Evolutionary conservation across 2,797 vertebrate species (phyloP).

Genomic region (Etheostoma nigrum): DNA sequence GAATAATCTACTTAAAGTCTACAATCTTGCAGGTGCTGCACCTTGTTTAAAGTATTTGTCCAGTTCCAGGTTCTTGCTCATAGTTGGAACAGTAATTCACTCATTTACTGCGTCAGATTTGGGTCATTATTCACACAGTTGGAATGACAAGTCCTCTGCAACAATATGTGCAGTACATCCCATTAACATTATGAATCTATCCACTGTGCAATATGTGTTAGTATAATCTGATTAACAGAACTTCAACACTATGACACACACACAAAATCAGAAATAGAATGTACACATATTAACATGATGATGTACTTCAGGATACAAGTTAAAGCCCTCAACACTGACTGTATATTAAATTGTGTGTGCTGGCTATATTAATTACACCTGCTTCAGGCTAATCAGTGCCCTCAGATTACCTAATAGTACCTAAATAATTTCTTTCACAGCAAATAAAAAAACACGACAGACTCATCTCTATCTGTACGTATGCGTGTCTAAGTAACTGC

Average conservation of each 20-base stretch:
- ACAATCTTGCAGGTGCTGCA: slow-evolving; percentile 51
- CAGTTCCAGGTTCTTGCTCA: slow-evolving; percentile 30
- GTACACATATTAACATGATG: slow-evolving; percentile 39
- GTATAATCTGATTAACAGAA: slow-evolving; percentile 76
- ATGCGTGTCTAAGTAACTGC: background rate
- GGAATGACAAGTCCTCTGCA: slow-evolving; percentile 60
- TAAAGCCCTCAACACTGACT: slow-evolving; percentile 9
- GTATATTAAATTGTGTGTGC: background rate
- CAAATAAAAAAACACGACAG: background rate
- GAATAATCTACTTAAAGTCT: slow-evolving; percentile 67
- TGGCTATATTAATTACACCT: background rate
- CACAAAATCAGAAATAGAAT: slow-evolving; percentile 47
- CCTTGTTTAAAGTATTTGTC: slow-evolving; percentile 41
- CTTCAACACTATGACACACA: slow-evolving; percentile 60
- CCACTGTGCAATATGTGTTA: slow-evolving; percentile 68
- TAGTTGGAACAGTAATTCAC: slow-evolving; percentile 29
- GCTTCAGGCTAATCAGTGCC: background rate
- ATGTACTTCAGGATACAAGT: slow-evolving; percentile 24
- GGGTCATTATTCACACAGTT: slow-evolving; percentile 69
- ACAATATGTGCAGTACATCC: slow-evolving; percentile 66
- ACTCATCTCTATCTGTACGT: background rate
- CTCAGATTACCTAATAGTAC: slow-evolving; percentile 14
- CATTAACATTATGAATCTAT: slow-evolving; percentile 67
- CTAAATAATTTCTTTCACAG: background rate
- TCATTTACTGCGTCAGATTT: slow-evolving; percentile 58